A percentile compares a stretch with the other conserved stretches of the same genome.
Conservation (phyloP, 2,888 invertebrate genomes). For the Netelia melanura region DNA sequence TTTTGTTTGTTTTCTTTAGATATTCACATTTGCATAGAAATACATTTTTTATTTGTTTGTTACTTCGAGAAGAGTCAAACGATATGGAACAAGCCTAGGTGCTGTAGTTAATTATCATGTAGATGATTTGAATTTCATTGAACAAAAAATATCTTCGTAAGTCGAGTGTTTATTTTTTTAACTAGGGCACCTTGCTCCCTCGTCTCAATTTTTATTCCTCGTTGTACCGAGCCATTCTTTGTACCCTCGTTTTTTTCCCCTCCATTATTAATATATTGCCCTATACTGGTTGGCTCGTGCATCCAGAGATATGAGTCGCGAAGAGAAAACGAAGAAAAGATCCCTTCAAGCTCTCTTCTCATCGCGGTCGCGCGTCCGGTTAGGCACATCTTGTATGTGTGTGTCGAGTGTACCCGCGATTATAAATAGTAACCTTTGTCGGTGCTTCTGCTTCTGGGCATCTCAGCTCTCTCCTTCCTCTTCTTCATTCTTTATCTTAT, state of each 20-base stretch:
- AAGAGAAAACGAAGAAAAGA: constrained; percentile 49
- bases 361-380: constrained; percentile 65
- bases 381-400: constrained; percentile 54
- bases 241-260: constrained; percentile 67
- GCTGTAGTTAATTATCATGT: too few species aligned
- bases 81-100: too few species aligned
- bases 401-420: constrained; percentile 72
- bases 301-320: constrained; percentile 42
- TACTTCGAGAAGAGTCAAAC: too few species aligned
- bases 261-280: constrained; percentile 81
- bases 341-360: constrained; percentile 53
- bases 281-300: constrained; percentile 46
- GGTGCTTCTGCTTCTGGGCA: constrained; percentile 67
- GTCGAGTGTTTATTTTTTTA: too few species aligned
- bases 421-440: constrained; percentile 84
- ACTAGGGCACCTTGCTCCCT: not conserved
- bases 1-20: too few species aligned
- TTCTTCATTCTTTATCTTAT: constrained; percentile 76
- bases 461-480: constrained; percentile 62
- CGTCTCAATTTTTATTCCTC: constrained; percentile 31
- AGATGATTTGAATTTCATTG: too few species aligned
- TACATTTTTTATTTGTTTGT: too few species aligned
- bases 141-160: too few species aligned
- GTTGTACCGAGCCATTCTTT: not conserved
- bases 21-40: too few species aligned